A percentile compares a stretch with the other conserved stretches of the same genome.
These are phyloP conservation scores for Ailurus styani DNA, from an alignment of 2,113 vertebrate species.

Conservation along the genomic window DNA sequence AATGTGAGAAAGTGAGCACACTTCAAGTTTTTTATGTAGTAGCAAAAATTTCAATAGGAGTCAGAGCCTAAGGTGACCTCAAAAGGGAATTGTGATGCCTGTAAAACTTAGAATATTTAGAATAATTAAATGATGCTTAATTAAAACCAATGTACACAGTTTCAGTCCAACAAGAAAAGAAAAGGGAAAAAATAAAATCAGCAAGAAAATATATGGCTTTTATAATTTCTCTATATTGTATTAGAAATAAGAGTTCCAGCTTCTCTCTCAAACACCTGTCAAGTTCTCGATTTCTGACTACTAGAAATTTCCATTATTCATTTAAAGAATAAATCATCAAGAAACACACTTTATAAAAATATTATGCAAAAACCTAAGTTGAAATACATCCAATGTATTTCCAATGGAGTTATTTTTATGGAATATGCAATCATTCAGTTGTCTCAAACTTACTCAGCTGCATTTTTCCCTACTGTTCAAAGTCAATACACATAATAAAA, in stretches of 20 bases:
- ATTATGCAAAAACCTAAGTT: conserved; percentile 3
- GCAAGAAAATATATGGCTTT: neutral
- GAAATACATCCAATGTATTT: neutral
- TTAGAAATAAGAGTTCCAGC: neutral
- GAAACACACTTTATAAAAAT: neutral
- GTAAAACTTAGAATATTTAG: neutral
- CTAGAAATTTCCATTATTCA: neutral
- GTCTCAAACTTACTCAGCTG: neutral
- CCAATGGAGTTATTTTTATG: neutral
- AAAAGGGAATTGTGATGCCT: neutral
- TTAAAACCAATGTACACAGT: neutral
- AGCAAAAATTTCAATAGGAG: neutral
- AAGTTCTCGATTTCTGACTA: neutral
- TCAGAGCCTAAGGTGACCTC: neutral
- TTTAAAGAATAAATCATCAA: neutral
- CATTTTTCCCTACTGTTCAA: conserved; percentile 2
- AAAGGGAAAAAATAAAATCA: neutral
- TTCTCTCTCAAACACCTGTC: neutral
- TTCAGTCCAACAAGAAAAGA: neutral
- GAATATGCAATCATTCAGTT: neutral
- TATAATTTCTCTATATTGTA: neutral
- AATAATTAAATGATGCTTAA: neutral
- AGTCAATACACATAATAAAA: neutral
- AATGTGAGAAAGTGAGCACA: neutral
- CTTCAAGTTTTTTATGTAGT: neutral